These are phyloP conservation scores for Bicyclus anynana DNA, from an alignment of 1,140 invertebrate species.

Conservation along the genomic window DNA sequence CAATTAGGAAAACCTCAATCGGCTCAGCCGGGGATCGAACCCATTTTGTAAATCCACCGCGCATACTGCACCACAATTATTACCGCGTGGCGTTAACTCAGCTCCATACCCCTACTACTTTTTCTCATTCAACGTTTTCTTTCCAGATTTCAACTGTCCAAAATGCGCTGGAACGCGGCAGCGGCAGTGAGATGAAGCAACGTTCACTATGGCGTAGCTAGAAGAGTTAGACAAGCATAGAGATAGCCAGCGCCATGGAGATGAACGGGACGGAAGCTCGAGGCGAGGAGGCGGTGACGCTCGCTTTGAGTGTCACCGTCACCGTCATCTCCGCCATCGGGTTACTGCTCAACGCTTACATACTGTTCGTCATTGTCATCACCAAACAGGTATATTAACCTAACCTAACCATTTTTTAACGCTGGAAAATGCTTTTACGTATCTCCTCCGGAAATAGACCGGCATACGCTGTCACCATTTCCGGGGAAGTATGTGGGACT, in stretches of 20 bases:
- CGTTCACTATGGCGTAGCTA: constrained; percentile 32
- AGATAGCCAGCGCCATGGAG: constrained; percentile 40
- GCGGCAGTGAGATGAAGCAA: constrained; percentile 56
- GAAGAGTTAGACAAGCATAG: constrained; percentile 31
- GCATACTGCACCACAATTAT: too few species aligned
- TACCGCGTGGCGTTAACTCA: too few species aligned
- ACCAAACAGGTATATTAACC: constrained; percentile 41
- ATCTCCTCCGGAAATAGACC: too few species aligned
- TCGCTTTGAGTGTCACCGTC: constrained; percentile 78
- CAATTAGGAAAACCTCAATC: too few species aligned
- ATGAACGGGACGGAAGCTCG: constrained; percentile 66
- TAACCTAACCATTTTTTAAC: not conserved
- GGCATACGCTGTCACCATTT: too few species aligned
- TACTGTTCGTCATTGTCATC: constrained; percentile 77
- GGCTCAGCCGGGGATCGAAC: too few species aligned
- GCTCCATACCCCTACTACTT: too few species aligned
- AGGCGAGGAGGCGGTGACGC: constrained; percentile 70
- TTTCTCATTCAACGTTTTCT: too few species aligned
- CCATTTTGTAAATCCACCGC: too few species aligned
- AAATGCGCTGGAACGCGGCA: constrained; percentile 64
- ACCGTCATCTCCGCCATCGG: constrained; percentile 79
- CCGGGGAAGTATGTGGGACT: too few species aligned
- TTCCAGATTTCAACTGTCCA: constrained; percentile 32
- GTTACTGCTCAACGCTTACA: constrained; percentile 79
- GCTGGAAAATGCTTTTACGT: too few species aligned